These are phyloP conservation scores for Goniozus legneri DNA, from an alignment of 1,140 invertebrate species.

Conservation along the genomic window DNA sequence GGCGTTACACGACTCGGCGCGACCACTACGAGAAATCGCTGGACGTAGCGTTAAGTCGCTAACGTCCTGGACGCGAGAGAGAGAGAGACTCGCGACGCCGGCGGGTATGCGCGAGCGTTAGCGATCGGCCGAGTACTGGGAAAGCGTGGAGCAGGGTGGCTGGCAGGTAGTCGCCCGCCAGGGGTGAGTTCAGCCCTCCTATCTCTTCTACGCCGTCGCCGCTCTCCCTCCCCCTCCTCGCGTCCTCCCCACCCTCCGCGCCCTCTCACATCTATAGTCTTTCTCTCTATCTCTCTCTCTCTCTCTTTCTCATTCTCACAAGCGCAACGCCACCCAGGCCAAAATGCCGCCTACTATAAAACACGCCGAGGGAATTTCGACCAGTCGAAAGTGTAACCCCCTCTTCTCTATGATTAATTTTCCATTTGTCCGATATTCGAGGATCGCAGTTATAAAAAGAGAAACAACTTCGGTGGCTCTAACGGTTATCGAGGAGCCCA, in stretches of 20 bases:
- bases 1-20: too few species aligned
- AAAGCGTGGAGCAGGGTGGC: constrained; percentile 31
- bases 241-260: constrained; percentile 1
- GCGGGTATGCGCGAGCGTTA: constrained; percentile 27
- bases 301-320: constrained; percentile 4
- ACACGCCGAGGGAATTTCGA: not conserved
- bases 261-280: constrained; percentile 10
- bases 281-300: constrained; percentile 12
- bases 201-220: constrained; percentile 21
- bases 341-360: constrained; percentile 3
- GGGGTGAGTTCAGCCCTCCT: constrained; percentile 36
- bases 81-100: not conserved
- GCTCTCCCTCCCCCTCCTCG: constrained; percentile 12
- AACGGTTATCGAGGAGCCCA: too few species aligned
- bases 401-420: too few species aligned
- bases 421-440: too few species aligned
- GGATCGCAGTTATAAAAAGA: too few species aligned
- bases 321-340: constrained; percentile 6
- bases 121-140: constrained; percentile 40
- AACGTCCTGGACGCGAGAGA: constrained; percentile 11
- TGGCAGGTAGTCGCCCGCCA: constrained; percentile 35
- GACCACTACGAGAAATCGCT: too few species aligned
- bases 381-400: too few species aligned
- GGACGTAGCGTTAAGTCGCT: too few species aligned
- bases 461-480: too few species aligned